These are phyloP conservation scores for Nematostella vectensis DNA, from an alignment of 92 coral and sea anemone species.

Conservation along the genomic window DNA sequence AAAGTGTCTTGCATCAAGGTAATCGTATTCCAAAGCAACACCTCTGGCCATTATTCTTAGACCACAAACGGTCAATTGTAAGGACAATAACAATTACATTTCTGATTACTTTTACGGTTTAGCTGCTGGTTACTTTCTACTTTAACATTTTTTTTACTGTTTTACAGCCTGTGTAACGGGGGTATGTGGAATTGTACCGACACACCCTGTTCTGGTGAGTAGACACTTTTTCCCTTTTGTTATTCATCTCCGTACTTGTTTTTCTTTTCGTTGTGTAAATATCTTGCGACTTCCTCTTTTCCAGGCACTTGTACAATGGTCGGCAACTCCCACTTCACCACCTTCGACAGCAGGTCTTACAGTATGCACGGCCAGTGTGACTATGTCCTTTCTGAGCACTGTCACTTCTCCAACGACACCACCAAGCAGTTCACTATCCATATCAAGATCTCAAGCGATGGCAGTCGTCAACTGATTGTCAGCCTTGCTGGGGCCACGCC, in stretches of 20 bases:
- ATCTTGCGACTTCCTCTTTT: no score
- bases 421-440: constrained; percentile 49
- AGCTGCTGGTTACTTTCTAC: no score
- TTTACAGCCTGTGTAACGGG: constrained; percentile 84
- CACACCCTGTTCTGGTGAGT: constrained; percentile 72
- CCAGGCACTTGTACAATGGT: constrained; percentile 66
- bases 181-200: constrained; percentile 69
- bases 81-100: no score
- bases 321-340: constrained; percentile 77
- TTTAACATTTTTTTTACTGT: no score
- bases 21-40: no score
- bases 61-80: no score
- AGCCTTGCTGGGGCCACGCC: constrained; percentile 39
- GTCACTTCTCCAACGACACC: constrained; percentile 49
- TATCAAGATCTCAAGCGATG: constrained; percentile 35
- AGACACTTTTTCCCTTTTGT: no score
- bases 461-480: constrained; percentile 57
- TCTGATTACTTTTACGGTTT: no score
- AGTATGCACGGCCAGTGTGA: constrained; percentile 67
- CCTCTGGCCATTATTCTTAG: no score
- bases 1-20: no score
- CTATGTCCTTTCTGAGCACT: constrained; percentile 76
- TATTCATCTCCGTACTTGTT: no score
- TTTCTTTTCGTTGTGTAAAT: no score
- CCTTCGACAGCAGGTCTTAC: constrained; percentile 73